Conservation (phyloP, 1,140 invertebrate species). For the Lerema accius region DNA sequence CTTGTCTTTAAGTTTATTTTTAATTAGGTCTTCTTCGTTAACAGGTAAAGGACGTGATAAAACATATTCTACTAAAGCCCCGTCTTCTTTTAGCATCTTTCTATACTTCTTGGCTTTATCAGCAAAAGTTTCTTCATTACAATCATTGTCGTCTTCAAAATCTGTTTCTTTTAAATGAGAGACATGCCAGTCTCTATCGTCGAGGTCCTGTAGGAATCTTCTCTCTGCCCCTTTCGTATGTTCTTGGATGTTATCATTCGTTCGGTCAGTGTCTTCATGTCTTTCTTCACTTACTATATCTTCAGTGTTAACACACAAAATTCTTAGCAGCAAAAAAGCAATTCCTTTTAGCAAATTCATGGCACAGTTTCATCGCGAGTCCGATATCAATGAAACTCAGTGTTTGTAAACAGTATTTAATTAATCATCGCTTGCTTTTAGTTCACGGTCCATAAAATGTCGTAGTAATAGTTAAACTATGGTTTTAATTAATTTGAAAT, state of each 20-base stretch:
- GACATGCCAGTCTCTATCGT: slow-evolving; percentile 58
- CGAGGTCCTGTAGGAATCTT: slow-evolving; percentile 48
- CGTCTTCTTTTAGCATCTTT: slow-evolving; percentile 51
- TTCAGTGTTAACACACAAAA: not conserved
- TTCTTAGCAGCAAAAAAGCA: slow-evolving; percentile 1
- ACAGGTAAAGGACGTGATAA: slow-evolving; percentile 51
- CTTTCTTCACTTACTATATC: slow-evolving; percentile 17
- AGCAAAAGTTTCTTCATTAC: slow-evolving; percentile 47
- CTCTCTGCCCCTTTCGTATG: slow-evolving; percentile 15
- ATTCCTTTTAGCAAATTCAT: slow-evolving; percentile 8
- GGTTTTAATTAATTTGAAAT: too few species aligned
- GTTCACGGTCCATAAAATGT: slow-evolving; percentile 6
- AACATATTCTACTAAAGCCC: slow-evolving; percentile 55
- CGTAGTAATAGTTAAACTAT: not conserved
- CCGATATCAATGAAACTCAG: not conserved
- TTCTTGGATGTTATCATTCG: slow-evolving; percentile 6
- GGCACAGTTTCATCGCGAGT: not conserved
- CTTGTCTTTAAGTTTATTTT: slow-evolving; percentile 34
- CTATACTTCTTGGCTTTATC: slow-evolving; percentile 51
- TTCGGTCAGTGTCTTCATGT: not conserved
- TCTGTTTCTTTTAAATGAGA: slow-evolving; percentile 49
- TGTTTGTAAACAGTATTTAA: slow-evolving; percentile 9
- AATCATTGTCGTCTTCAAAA: slow-evolving; percentile 37
- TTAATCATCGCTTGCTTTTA: slow-evolving; percentile 8
- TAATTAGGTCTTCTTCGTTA: slow-evolving; percentile 40